Evolutionary conservation across 2,797 vertebrate species (phyloP).

Genomic region (Pangasius djambal): DNA sequence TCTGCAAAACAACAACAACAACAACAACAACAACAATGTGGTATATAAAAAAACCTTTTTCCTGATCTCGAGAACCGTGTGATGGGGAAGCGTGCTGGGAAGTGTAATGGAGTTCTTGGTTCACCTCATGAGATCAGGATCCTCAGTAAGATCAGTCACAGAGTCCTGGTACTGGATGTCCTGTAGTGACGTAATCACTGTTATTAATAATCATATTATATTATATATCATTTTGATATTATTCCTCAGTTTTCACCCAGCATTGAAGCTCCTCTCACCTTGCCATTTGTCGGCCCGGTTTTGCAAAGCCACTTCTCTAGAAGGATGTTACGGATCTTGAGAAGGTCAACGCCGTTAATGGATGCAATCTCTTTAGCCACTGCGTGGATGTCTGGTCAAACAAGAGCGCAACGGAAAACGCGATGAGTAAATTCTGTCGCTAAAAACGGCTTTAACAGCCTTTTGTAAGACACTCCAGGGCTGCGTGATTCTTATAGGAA

Average conservation of each 20-base stretch:
- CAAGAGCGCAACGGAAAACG: neutral
- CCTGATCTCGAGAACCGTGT: neutral
- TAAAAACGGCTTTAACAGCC: neutral
- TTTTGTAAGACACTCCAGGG: neutral
- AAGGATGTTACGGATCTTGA: slow-evolving; percentile 85
- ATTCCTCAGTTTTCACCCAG: neutral
- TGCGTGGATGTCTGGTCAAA: slow-evolving; percentile 83
- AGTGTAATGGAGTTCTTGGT: neutral
- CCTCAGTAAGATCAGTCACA: slow-evolving; percentile 79
- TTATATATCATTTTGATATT: neutral
- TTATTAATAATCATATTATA: neutral
- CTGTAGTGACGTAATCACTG: slow-evolving; percentile 53
- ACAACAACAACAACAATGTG: neutral
- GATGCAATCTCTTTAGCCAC: slow-evolving; percentile 87
- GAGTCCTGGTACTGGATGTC: slow-evolving; percentile 75
- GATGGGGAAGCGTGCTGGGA: neutral
- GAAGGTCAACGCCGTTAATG: slow-evolving; percentile 87
- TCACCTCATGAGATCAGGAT: slow-evolving; percentile 88
- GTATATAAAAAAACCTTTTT: neutral
- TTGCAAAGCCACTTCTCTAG: slow-evolving; percentile 93
- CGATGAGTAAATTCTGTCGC: neutral
- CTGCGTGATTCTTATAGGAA: neutral
- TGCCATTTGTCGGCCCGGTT: slow-evolving; percentile 50
- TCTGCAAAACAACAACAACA: slow-evolving; percentile 65
- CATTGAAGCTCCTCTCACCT: slow-evolving; percentile 26